phyloP scores from a whole-genome alignment of 1,140 invertebrate genomes.

The Colletes gigas region DNA sequence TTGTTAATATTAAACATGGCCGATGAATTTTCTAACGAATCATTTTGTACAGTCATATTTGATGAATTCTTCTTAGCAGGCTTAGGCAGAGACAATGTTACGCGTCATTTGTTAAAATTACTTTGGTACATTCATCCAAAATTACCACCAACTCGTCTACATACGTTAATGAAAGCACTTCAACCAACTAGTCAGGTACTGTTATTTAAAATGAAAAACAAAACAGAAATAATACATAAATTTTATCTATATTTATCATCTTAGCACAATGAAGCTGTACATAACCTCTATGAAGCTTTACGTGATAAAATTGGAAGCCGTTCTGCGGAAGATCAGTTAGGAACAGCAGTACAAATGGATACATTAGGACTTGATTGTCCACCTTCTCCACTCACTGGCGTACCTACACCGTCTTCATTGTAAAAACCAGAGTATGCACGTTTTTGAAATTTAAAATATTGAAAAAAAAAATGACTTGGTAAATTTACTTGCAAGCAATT shows the following conservation, averaged over 20 bases:
- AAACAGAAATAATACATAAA: constrained; percentile 9
- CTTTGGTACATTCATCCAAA: constrained; percentile 96
- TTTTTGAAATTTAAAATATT: constrained; percentile 1
- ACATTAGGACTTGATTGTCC: constrained; percentile 86
- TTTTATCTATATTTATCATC: constrained; percentile 65
- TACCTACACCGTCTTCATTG: constrained; percentile 45
- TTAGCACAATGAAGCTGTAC: constrained; percentile 92
- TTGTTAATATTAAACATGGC: constrained; percentile 90
- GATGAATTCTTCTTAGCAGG: constrained; percentile 97
- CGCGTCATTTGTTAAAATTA: constrained; percentile 95
- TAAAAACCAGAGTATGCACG: constrained; percentile 6
- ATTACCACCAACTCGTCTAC: constrained; percentile 89
- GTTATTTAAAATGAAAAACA: neutral
- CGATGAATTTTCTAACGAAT: constrained; percentile 96
- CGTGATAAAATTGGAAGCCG: constrained; percentile 88
- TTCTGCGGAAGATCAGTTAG: constrained; percentile 84
- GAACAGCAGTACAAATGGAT: constrained; percentile 82
- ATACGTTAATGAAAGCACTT: constrained; percentile 92
- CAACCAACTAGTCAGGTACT: constrained; percentile 87
- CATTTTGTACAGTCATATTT: constrained; percentile 97
- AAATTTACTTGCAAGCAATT: neutral
- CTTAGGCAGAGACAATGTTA: constrained; percentile 93
- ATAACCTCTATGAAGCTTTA: constrained; percentile 89
- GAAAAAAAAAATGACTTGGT: neutral
- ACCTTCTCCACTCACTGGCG: constrained; percentile 82